Base-by-base conservation (phyloP, 2,797 vertebrate species). In the Leptatherina wallacei region DNA sequence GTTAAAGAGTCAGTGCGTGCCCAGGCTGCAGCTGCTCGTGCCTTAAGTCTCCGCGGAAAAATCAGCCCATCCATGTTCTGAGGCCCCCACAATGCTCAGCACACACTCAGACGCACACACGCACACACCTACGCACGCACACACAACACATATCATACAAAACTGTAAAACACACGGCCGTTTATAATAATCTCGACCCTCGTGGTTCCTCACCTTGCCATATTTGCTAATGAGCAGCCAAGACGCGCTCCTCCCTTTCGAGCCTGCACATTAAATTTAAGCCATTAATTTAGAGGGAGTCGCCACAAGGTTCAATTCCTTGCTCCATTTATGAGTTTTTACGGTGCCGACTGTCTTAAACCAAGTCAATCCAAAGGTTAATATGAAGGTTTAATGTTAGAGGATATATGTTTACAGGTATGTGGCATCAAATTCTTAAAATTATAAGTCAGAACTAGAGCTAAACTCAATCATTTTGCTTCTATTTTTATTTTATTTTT, bases 1-100 rank as follows among this genome's bases (percentile, higher is more conserved):
- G 84, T 79, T 84, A 85, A 87, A 73, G 83, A 91, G 87, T 92
- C 88, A 86, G 90, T 86, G 88, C 84, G 90, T 85, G 90, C 85
- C 73, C 72, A 67, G 61, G 78, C 85, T 75, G 77, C 78, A 75
- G 73, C 69, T 55, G 87, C 86, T 82, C 83, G 84, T 88, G 90
- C 84, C 84, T 88, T 75, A 30, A 24, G 82, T 85, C 82, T 77
- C 71, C 82, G 75, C 65, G 75, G 60, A 69, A 76, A 81, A 83
- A 76, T 79, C 73, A 74, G 32, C 77, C 52, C 68, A 54, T 63
- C 65, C 74, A 36, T 75, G 71, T 64, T 65, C 55, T 24, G 35
- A 73, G 61, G 47, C 56, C 6, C 59, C 47, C 73, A 18, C 42
- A 61, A 14, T 40, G 29, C 67, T 55, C 52, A 56, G 22, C 65